phyloP scores from a whole-genome alignment of 2,797 vertebrate genomes.

The Sebastes alutus region DNA sequence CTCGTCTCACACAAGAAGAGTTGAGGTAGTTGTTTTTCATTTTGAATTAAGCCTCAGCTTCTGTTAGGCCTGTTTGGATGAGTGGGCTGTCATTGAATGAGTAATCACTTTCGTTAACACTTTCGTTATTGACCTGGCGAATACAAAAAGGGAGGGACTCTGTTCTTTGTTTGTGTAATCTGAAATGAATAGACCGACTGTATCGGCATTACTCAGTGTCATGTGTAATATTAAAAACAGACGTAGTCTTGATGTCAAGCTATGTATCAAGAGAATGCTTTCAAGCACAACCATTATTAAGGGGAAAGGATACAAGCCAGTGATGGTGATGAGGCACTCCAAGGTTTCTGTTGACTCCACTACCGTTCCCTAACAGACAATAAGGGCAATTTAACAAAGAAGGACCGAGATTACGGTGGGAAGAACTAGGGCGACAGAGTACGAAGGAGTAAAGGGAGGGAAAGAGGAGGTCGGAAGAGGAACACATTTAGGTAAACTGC shows the following conservation, averaged over 20 bases:
- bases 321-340: constrained; percentile 11
- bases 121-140: constrained; percentile 41
- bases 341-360: constrained; percentile 2
- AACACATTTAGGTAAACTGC: not conserved
- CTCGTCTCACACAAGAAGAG: not conserved
- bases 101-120: constrained; percentile 48
- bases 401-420: not conserved
- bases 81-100: constrained; percentile 44
- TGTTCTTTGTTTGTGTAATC: constrained; percentile 45
- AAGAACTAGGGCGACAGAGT: not conserved
- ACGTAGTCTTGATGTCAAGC: constrained; percentile 22
- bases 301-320: constrained; percentile 17
- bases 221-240: constrained; percentile 37
- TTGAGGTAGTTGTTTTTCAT: constrained; percentile 12
- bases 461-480: not conserved
- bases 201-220: constrained; percentile 39
- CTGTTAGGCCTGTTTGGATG: constrained; percentile 20
- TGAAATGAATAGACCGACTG: constrained; percentile 40
- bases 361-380: not conserved
- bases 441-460: not conserved
- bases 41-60: constrained; percentile 29
- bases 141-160: constrained; percentile 6
- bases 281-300: constrained; percentile 23
- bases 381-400: not conserved
- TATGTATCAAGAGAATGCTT: constrained; percentile 16